Evolutionary conservation across 2,888 invertebrate species (phyloP), one percentile per base, ranked within the genome.

Genomic region (Drosophila diplacantha): DNA sequence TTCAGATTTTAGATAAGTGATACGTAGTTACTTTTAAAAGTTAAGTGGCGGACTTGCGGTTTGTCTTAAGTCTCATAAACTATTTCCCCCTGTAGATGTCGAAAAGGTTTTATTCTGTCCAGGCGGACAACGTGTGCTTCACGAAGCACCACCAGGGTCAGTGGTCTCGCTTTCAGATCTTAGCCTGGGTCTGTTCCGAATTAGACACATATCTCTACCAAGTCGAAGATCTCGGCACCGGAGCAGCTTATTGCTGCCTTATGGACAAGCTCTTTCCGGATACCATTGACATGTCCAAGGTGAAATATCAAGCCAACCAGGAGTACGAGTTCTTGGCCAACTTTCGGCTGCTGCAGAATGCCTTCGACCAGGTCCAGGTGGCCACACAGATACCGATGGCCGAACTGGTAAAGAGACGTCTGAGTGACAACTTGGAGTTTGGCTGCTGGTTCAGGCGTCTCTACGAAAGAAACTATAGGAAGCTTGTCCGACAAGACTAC

Each of bases 281-380:
- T 3, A 31, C 3, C 1, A 46, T 46, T 0, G 20, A 46, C 2
- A 20, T 46, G 44, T 0, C 3, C 0, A 31, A 20, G 2, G 44
- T 46, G 3, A 46, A 46, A 2, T 46, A 5, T 5, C 18, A 2
- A 2, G 31, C 44, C 1, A 46, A 46, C 3, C 44, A 46, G 31
- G 44, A 46, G 31, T 46, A 46, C 20, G 44, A 46, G 9, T 46
- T 14, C 9, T 9, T 46, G 18, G 8, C 5, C 3, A 46, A 46
- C 31, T 46, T 46, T 9, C 44, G 44, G 3, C 44, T 46, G 1
- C 20, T 46, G 8, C 44, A 46, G 20, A 46, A 31, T 31, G 44
- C 44, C 20, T 31, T 46, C 9, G 8, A 8, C 9, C 14, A 31
- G 14, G 44, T 46, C 5, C 0, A 9, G 14, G 44, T 20, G 44